Conservation (phyloP, 2,113 vertebrate species). For the Nymphicus hollandicus region DNA sequence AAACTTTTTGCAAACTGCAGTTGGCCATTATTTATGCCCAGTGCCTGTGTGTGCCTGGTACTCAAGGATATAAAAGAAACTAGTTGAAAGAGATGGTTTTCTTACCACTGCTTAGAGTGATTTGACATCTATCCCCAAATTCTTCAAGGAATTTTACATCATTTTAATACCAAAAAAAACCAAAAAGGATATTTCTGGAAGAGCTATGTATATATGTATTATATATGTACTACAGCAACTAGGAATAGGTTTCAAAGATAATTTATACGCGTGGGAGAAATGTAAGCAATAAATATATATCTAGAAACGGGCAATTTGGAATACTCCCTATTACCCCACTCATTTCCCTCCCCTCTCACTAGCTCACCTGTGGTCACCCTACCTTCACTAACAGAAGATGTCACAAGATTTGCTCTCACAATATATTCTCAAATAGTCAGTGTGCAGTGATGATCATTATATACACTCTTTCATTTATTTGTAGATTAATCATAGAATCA, state of each 20-base stretch:
- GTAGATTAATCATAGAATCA: background rate
- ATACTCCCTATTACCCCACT: background rate
- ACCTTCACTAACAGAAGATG: background rate
- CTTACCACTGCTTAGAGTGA: background rate
- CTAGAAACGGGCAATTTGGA: background rate
- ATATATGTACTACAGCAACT: background rate
- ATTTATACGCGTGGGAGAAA: background rate
- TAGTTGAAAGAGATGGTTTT: background rate
- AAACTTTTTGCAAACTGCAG: background rate
- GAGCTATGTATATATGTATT: background rate
- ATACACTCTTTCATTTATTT: background rate
- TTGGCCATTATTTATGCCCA: background rate
- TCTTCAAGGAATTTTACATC: background rate
- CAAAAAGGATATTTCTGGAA: background rate
- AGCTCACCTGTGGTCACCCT: background rate
- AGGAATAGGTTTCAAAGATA: background rate
- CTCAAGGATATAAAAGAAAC: background rate
- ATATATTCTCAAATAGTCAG: background rate
- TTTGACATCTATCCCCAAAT: background rate
- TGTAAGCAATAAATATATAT: background rate
- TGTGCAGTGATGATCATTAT: background rate
- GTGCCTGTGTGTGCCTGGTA: background rate
- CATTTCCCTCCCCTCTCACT: background rate
- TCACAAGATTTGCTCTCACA: background rate
- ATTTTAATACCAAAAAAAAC: background rate